Evolutionary conservation across 2,888 invertebrate species (phyloP), one percentile per base, ranked within the genome.

Genomic region (Craniophora ligustri): DNA sequence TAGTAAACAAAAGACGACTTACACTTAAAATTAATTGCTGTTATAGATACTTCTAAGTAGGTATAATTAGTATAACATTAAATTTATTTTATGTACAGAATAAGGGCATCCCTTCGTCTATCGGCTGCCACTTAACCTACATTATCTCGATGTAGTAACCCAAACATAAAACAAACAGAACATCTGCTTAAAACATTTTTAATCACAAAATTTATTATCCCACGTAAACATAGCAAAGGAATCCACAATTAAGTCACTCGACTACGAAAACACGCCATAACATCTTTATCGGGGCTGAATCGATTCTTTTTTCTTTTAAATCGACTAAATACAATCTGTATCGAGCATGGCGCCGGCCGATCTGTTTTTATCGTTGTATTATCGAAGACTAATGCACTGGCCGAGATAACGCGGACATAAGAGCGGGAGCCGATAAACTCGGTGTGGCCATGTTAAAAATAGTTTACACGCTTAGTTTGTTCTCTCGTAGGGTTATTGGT

Each of bases 361-460:
- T 91, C 90, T 90, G 89, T 81, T 85, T 80, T 92, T 92, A 93
- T 92, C 92, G 86, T 81, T 76, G 84, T 85, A 83, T 92, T 92
- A 92, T 93, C 92, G 88, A 85, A 86, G 89, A 91, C 92, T 93
- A 93, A 93, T 93, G 92, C 92, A 93, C 90, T 85, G 89, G 77
- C 74, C 77, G 79, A 85, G 92, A 93, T 92, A 93, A 87, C 79
- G 67, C 79, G 76, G 84, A 81, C 89, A 90, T 90, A 90, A 92
- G 91, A 91, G 91, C 90, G 83, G 91, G 87, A 84, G 91, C 91
- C 88, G 92, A 93, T 92, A 92, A 76, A 86, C 87, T 81, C 91
- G 78, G 91, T 92, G 92, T 92, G 92, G 91, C 83, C 92, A 89
- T 92, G 92, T 92, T 92, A 89, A 90, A 92, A 92, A 92, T 92